Base-by-base conservation (phyloP, 2,888 invertebrate genomes). In the Hirtodrosophila alboralis region DNA sequence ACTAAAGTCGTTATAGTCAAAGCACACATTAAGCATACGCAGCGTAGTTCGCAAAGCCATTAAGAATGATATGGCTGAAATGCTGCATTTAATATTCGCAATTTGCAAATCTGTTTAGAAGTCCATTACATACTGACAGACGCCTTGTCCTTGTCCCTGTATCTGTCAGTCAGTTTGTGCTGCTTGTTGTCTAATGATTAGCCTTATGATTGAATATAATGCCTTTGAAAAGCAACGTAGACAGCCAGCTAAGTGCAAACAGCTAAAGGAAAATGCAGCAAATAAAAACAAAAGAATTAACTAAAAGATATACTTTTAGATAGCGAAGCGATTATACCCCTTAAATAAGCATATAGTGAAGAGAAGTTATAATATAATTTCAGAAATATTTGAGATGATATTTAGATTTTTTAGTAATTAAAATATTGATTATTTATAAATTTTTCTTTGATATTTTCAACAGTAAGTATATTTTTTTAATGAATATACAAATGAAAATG, bases 191-290 rank as follows among this genome's bases (percentile, higher is more conserved):
- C 71, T 44, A 56, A 66, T 67, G 62, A 76, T 72, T 76, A 79
- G 61, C 64, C 64, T 45, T 49, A 61, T 60, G 59, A 65, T 72
- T 74, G 57, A 57, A 72, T 71, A 65, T 65, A 63, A 71, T 74
- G 44, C 60, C 41, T 61, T 47, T 58, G 47, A 64, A 68, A 60
- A 33, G 56, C 40, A 33, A 34, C 34, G 34, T 63, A 43, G 59
- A 63, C 53, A 66, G 30, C 44, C 48, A 57, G 45, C 38, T 31
- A 57, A 74, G 38, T 38, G 58, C 44, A 51, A 37, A 16, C 18
- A 43, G 52, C 60, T 51, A 51, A 43, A n/a, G 28, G 44, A 36
- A 62, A 64, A 26, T 52, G 52, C 54, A 57, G 8, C 14, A 26
- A 31, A 36, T 30, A 14, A 7, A 3, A 8, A 10, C n/a, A 21